These are phyloP conservation scores for Eumacrocentrus americanus DNA, from an alignment of 2,888 invertebrate species.

Conservation along the genomic window DNA sequence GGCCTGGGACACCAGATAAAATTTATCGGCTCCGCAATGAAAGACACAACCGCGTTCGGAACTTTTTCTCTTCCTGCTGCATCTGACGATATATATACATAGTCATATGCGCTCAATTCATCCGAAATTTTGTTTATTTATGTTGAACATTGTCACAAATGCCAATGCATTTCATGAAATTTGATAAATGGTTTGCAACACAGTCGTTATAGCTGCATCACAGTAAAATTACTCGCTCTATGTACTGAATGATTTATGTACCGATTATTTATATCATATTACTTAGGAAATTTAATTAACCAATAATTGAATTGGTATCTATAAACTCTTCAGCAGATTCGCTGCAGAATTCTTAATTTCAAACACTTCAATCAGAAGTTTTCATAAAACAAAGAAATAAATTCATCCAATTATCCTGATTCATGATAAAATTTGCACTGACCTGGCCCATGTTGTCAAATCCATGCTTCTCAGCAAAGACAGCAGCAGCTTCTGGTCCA, in stretches of 20 bases:
- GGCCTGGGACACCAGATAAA: constrained; percentile 21
- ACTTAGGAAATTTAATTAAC: no score
- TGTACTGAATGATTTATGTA: no score
- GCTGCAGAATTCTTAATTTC: no score
- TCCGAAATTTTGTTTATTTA: constrained; percentile 1
- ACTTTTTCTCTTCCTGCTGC: neutral
- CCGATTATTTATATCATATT: no score
- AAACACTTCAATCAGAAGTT: neutral
- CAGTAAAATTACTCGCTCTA: no score
- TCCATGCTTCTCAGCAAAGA: constrained; percentile 82
- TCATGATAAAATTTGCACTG: constrained; percentile 60
- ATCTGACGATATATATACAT: neutral
- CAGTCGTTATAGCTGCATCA: no score
- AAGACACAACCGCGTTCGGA: neutral
- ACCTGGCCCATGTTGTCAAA: constrained; percentile 90
- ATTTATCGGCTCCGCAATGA: constrained; percentile 19
- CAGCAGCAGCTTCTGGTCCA: constrained; percentile 73
- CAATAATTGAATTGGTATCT: no score
- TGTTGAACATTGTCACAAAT: neutral
- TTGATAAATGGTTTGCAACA: no score
- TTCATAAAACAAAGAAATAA: neutral
- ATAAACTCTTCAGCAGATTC: no score
- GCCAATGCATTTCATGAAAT: neutral
- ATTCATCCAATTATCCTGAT: neutral
- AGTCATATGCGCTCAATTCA: neutral